A percentile compares a stretch with the other conserved stretches of the same genome.
Conservation (phyloP, 37 sponge, comb jelly and placozoan genomes). For the Spongia lamella region DNA sequence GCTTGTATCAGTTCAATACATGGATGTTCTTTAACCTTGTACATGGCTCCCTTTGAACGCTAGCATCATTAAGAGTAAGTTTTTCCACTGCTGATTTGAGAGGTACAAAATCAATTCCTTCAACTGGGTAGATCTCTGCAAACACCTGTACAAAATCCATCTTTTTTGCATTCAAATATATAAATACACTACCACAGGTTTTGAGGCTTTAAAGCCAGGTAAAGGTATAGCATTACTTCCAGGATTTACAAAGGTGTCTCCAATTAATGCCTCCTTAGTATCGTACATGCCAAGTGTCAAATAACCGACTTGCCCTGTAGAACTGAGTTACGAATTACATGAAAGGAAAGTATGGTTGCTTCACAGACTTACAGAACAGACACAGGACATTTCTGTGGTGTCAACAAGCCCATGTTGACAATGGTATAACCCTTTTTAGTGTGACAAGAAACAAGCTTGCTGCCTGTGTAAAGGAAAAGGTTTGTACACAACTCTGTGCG, state of each 20-base stretch:
- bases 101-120: slow-evolving; percentile 47
- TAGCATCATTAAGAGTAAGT: slow-evolving; percentile 87
- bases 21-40: slow-evolving; percentile 26
- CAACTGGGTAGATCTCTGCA: slow-evolving; percentile 89
- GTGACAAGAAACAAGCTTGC: slow-evolving; percentile 52
- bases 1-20: too few species aligned
- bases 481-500: too few species aligned
- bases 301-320: slow-evolving; percentile 92
- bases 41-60: slow-evolving; percentile 48
- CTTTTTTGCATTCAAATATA: too few species aligned
- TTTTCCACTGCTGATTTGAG: slow-evolving; percentile 74
- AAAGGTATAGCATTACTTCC: slow-evolving; percentile 46
- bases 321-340: neutral
- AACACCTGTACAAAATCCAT: slow-evolving; percentile 55
- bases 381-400: slow-evolving; percentile 51
- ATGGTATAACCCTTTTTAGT: slow-evolving; percentile 62
- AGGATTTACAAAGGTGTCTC: slow-evolving; percentile 87
- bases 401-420: slow-evolving; percentile 66
- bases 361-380: slow-evolving; percentile 51
- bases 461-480: slow-evolving; percentile 38
- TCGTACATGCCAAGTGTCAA: slow-evolving; percentile 76
- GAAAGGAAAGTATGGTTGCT: neutral
- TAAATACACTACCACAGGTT: slow-evolving; percentile 91
- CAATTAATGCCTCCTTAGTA: slow-evolving; percentile 77
- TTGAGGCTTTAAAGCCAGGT: slow-evolving; percentile 75